A percentile compares a stretch with the other conserved stretches of the same genome.
phyloP scores from a whole-genome alignment of 2,113 vertebrate genomes.

The Gopherus flavomarginatus region DNA sequence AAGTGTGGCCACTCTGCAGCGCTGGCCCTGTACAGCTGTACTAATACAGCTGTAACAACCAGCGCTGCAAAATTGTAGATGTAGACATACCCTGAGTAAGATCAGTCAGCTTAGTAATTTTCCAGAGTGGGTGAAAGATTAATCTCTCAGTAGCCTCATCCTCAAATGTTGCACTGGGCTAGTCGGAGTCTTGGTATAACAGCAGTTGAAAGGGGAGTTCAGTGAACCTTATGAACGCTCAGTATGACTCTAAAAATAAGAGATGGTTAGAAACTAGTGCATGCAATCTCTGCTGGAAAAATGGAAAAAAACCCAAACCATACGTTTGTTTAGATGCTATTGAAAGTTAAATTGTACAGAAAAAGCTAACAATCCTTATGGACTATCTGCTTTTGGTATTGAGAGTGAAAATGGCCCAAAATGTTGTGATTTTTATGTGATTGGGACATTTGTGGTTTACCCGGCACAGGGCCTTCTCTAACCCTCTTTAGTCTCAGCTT shows the following conservation, averaged over 20 bases:
- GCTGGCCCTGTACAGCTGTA: too few species aligned
- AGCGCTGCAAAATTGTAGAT: too few species aligned
- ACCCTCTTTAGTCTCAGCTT: neutral
- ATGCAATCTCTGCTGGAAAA: fast-evolving
- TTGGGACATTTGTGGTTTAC: neutral
- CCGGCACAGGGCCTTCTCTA: neutral
- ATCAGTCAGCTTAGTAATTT: neutral
- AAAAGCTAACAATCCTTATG: neutral
- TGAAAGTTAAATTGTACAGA: neutral
- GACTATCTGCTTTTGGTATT: neutral
- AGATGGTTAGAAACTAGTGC: neutral
- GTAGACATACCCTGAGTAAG: too few species aligned
- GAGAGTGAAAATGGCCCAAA: neutral
- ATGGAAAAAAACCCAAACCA: neutral
- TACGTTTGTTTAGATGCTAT: fast-evolving
- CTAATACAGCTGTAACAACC: too few species aligned
- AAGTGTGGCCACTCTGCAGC: too few species aligned
- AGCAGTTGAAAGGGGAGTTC: neutral
- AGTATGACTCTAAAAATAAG: neutral
- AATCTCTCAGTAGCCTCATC: neutral
- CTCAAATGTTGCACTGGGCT: neutral
- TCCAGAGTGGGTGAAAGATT: neutral
- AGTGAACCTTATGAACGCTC: neutral
- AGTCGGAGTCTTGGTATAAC: neutral
- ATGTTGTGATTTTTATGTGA: neutral